Evolutionary conservation across 2,888 invertebrate genomes (phyloP), one percentile per base, ranked within the genome.

Genomic region (Philopedon plagiatum): DNA sequence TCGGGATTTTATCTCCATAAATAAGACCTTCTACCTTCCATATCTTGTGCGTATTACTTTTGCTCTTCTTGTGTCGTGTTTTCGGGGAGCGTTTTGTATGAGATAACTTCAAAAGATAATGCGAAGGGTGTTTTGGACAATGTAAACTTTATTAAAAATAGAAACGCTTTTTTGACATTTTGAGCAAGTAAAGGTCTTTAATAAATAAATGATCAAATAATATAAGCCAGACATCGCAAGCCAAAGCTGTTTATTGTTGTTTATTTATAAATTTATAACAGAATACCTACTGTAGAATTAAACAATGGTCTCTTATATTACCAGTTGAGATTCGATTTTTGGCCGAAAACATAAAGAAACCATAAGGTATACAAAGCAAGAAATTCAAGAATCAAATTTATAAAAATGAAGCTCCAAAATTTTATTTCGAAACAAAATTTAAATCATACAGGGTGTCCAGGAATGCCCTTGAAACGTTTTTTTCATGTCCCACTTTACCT

Each of bases 401-500:
- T 57, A 21, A 15, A 57, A 21, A 39, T 57, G 39, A 57, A n/a
- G 39, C 39, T 21, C 9, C 18, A 39, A 32, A 19, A 39, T 57
- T 57, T 57, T 23, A 19, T 37, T 57, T 57, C 57, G 34, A 19
- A 57, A 57, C 39, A 57, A 57, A 37, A 57, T 57, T 57, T 57
- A 37, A 57, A 57, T 37, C 39, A 23, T 37, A 57, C 19, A 57
- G 39, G 39, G 39, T 57, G 57, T 57, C 21, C 39, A 19, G 4
- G 37, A 4, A 11, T 32, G 56, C 11, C 13, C 34, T 57, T 57
- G 39, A 37, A 11, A 9, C 18, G 56, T 34, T 29, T 39, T 57
- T 57, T 54, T 46, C 23, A 46, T 23, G 46, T 23, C 9, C 23
- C 34, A n/a, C n/a, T n/a, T n/a, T n/a, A n/a, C n/a, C n/a, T n/a